These are phyloP conservation scores for Oxystoma pomonae DNA, from an alignment of 2,888 invertebrate species.

Conservation along the genomic window DNA sequence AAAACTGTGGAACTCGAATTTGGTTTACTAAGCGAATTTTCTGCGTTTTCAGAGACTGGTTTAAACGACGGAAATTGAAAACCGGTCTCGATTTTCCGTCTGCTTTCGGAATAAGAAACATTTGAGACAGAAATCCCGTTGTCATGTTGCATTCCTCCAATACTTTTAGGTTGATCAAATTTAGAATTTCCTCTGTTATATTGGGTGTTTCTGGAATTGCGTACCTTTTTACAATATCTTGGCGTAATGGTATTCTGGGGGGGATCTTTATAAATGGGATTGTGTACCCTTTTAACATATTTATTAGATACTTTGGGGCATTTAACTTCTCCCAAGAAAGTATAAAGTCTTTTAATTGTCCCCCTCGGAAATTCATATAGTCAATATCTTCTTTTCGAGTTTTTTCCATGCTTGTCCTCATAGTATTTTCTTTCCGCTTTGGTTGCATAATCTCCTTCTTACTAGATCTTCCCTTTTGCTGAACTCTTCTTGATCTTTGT, in stretches of 20 bases:
- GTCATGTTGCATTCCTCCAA: neutral
- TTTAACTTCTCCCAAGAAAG: neutral
- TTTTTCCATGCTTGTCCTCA: neutral
- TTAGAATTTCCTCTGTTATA: conserved; percentile 3
- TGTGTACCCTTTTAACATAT: neutral
- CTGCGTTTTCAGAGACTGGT: conserved; percentile 9
- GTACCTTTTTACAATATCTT: neutral
- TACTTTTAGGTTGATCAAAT: neutral
- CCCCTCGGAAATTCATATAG: neutral
- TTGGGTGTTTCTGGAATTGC: neutral
- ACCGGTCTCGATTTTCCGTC: conserved; percentile 15
- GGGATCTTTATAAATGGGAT: neutral
- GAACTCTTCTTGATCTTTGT: neutral
- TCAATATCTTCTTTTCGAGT: neutral
- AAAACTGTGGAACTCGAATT: conserved; percentile 17
- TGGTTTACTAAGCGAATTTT: conserved; percentile 24
- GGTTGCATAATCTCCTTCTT: too few species aligned
- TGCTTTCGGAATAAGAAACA: conserved; percentile 19
- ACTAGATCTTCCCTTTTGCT: too few species aligned
- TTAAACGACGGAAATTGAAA: conserved; percentile 12
- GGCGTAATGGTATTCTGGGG: neutral
- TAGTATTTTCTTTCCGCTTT: neutral
- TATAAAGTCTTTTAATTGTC: neutral
- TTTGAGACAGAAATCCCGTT: conserved; percentile 18
- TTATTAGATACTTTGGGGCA: neutral